A percentile compares a stretch with the other conserved stretches of the same genome.
These are phyloP conservation scores for Pyrrhia umbra DNA, from an alignment of 2,888 invertebrate species.

Conservation along the genomic window DNA sequence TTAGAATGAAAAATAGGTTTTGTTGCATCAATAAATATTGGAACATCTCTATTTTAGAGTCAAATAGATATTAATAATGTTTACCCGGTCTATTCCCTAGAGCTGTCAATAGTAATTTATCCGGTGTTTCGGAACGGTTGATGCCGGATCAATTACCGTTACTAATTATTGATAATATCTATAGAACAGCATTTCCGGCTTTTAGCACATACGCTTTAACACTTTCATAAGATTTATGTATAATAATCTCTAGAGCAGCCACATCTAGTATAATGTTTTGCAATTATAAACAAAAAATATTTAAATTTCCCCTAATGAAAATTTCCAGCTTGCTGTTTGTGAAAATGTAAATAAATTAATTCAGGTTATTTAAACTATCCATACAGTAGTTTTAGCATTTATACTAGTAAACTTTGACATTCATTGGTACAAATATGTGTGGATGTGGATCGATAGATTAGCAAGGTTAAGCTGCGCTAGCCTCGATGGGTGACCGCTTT, in stretches of 20 bases:
- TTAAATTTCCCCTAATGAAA: too few species aligned
- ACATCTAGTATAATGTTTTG: too few species aligned
- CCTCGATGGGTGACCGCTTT: too few species aligned
- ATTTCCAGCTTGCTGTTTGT: too few species aligned
- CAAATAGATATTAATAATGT: conserved; percentile 6
- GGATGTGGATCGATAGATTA: too few species aligned
- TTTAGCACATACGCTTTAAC: neutral
- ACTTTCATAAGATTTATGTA: neutral
- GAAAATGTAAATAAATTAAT: too few species aligned
- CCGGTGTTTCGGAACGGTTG: conserved; percentile 14
- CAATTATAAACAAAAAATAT: too few species aligned
- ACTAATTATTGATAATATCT: conserved; percentile 27
- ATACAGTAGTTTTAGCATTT: too few species aligned
- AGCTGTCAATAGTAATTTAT: conserved; percentile 21
- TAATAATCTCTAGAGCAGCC: neutral
- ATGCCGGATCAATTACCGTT: conserved; percentile 4
- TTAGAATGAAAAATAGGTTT: neutral
- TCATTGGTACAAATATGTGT: too few species aligned
- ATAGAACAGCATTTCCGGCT: conserved; percentile 10
- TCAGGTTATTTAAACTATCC: too few species aligned
- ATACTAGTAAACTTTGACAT: too few species aligned
- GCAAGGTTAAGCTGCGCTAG: too few species aligned
- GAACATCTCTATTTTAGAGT: neutral
- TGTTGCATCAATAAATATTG: neutral
- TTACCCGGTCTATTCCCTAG: conserved; percentile 8